Conservation (phyloP, 2,888 invertebrate species). For the Sepioteuthis lessoniana region DNA sequence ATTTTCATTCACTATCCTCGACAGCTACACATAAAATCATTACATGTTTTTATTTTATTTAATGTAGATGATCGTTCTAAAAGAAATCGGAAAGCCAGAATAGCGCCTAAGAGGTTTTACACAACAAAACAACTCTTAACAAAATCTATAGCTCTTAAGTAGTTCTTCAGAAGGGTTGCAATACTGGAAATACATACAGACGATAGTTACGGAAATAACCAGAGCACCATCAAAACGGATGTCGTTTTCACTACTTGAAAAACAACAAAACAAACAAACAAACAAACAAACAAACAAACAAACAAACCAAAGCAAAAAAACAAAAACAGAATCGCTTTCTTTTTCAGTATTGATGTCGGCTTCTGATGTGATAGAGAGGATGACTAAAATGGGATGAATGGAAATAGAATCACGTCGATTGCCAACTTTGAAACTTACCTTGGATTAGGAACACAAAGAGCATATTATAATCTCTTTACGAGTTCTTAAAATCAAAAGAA, state of each 20-base stretch:
- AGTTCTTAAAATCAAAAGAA: no score
- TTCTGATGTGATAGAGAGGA: neutral
- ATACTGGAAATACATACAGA: neutral
- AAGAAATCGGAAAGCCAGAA: neutral
- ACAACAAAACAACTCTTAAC: neutral
- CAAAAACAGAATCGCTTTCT: neutral
- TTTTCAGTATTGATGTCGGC: neutral
- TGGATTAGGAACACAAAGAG: neutral
- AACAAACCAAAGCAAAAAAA: no score
- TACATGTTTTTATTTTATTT: no score
- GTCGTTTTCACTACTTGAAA: neutral
- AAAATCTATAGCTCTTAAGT: neutral
- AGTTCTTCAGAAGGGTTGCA: neutral
- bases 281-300: no score
- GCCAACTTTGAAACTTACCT: neutral
- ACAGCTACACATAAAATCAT: neutral
- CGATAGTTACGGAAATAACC: neutral
- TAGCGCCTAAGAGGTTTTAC: neutral
- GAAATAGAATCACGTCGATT: neutral
- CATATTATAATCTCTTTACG: no score
- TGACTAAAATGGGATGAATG: neutral
- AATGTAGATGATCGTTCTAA: neutral
- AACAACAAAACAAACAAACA: no score
- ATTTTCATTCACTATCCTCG: neutral
- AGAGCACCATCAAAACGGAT: neutral